These are phyloP conservation scores for Mohoua ochrocephala DNA, from an alignment of 2,113 vertebrate species.

Conservation along the genomic window DNA sequence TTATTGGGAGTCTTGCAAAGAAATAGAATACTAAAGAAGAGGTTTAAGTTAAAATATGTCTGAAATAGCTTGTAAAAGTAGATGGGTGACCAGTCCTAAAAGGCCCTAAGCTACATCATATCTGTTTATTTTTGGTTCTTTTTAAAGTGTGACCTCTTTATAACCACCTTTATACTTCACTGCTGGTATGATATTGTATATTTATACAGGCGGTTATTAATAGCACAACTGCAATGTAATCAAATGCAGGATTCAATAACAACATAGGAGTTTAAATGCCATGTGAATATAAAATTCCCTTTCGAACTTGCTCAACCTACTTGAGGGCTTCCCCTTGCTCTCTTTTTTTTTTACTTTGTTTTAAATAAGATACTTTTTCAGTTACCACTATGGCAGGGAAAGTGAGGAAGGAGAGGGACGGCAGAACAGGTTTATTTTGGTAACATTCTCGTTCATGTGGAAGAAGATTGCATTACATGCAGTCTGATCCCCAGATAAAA, in stretches of 20 bases:
- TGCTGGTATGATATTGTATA: background rate
- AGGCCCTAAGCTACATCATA: background rate
- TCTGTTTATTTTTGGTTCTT: background rate
- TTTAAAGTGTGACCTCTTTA: background rate
- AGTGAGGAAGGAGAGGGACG: background rate
- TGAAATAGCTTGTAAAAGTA: background rate
- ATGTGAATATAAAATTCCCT: conserved; percentile 14
- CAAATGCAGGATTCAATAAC: conserved; percentile 34
- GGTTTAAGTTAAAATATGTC: background rate
- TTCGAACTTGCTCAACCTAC: background rate
- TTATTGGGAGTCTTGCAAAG: background rate
- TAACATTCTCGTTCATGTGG: conserved; percentile 1
- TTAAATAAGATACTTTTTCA: background rate
- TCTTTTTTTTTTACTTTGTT: background rate
- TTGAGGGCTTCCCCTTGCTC: background rate
- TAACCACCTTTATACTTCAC: background rate
- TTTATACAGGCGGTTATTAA: conserved; percentile 29
- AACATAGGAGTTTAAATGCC: conserved; percentile 15
- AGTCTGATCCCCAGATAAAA: conserved; percentile 36
- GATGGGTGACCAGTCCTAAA: background rate
- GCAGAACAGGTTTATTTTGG: conserved; percentile 41
- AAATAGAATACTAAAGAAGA: background rate
- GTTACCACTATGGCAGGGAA: background rate
- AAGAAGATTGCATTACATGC: conserved; percentile 32
- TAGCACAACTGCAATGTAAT: conserved; percentile 6